Base-by-base conservation (phyloP, 2,113 vertebrate genomes). In the Orcinus orca region DNA sequence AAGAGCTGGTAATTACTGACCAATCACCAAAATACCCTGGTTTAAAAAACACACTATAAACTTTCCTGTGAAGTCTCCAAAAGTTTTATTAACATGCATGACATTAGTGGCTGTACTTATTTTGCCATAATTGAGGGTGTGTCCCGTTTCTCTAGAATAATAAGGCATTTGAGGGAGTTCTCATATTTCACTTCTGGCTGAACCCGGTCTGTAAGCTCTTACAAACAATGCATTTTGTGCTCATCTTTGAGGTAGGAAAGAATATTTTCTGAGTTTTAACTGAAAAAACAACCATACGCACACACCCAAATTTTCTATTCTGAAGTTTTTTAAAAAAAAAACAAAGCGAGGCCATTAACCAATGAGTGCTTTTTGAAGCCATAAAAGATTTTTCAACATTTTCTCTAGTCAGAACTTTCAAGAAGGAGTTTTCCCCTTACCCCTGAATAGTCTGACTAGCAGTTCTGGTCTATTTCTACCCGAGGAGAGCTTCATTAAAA, bases 101-200 rank as follows among this genome's bases (percentile, higher is more conserved):
- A 93, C 93, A 94, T 92, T 88, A 87, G 95, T 93, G 77, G 31
- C 5, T 84, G 94, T 2, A 3, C 93, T 98, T 86, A 93, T 74
- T 65, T 91, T 87, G 79, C 91, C 98, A 25, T 97, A 96, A 97
- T 60, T 84, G 92, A 97, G 83, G 87, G 95, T 1, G 58, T 87
- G 97, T 73, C 79, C 85, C 8, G 6, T 93, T 97, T 97, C 95
- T 96, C 68, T 62, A 55, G 92, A 6, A 14, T 90, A 91, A 5
- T 0, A 86, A 83, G 70, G 91, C 88, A 89, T 94, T 90, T 79
- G 92, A 63, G 1, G 4, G 71, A 70, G 65, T 74, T 94, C 85
- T 97, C 90, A 88, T 73, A 95, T 97, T 96, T 97, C 94, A 86
- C 91, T 97, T 77, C 93, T 93, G 96, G 76, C 92, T 97, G 93